Conservation (phyloP, 2,888 invertebrate genomes). For the Erebia epiphron region DNA sequence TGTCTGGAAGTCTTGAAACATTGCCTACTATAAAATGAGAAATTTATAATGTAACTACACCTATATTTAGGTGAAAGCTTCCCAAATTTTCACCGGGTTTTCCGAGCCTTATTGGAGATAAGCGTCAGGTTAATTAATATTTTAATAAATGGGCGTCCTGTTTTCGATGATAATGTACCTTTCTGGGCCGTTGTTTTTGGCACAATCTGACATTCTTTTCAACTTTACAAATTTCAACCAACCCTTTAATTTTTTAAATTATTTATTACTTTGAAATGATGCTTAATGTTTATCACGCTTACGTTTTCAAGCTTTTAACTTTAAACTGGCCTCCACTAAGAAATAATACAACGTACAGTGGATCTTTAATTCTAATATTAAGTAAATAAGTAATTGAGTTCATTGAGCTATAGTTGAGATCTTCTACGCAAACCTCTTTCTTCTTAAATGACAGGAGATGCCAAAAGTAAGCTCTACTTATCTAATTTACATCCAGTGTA, state of each 20-base stretch:
- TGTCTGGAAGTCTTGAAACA: slow-evolving; percentile 32
- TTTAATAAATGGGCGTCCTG: slow-evolving; percentile 25
- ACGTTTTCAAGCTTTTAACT: not conserved
- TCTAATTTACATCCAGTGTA: too few relatives aligned
- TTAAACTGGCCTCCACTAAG: not conserved
- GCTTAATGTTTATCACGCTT: not conserved
- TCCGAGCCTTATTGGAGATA: slow-evolving; percentile 27
- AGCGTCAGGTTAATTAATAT: slow-evolving; percentile 30
- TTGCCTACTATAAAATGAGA: slow-evolving; percentile 27
- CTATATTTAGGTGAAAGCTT: slow-evolving; percentile 31
- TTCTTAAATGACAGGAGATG: too few relatives aligned
- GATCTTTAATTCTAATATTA: not conserved
- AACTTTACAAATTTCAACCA: not conserved
- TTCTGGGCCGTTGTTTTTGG: not conserved
- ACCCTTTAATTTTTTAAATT: not conserved
- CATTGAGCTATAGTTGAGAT: not conserved
- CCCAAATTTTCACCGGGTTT: slow-evolving; percentile 26
- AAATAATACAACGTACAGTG: not conserved
- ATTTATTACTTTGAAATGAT: not conserved
- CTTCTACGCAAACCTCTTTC: not conserved
- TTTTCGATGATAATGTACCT: slow-evolving; percentile 24
- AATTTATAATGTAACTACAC: slow-evolving; percentile 27
- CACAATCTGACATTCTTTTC: slow-evolving; percentile 7
- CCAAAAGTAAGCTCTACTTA: not conserved
- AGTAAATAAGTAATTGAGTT: not conserved